A percentile compares a stretch with the other conserved stretches of the same genome.
phyloP scores from a whole-genome alignment of 2,113 vertebrate genomes.

The Pelobates fuscus region DNA sequence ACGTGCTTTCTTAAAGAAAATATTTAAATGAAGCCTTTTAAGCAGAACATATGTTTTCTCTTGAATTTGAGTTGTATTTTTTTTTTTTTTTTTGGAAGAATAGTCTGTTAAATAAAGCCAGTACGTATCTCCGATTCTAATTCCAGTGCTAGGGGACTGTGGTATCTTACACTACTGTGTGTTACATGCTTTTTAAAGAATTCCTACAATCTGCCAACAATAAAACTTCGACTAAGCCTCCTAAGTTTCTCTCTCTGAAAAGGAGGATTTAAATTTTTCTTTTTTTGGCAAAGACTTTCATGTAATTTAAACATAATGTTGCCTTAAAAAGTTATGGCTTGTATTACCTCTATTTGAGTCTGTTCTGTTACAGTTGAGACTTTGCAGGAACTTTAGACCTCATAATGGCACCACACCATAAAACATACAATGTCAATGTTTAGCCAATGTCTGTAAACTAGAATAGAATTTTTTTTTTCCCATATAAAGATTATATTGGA shows the following conservation, averaged over 20 bases:
- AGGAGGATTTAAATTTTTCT: constrained; percentile 24
- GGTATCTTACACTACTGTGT: constrained; percentile 49
- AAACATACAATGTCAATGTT: background rate
- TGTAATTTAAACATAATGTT: constrained; percentile 44
- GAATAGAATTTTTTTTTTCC: background rate
- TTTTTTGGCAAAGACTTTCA: constrained; percentile 48
- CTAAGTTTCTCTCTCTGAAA: constrained; percentile 32
- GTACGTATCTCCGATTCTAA: constrained; percentile 44
- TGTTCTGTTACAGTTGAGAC: background rate
- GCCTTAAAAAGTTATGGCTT: constrained; percentile 48
- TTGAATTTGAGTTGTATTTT: constrained; percentile 44
- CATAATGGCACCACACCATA: background rate
- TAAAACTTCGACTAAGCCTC: constrained; percentile 22
- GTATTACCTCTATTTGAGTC: constrained; percentile 52
- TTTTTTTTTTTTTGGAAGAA: background rate
- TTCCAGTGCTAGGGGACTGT: constrained; percentile 39
- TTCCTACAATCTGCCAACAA: constrained; percentile 42
- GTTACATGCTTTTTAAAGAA: constrained; percentile 47
- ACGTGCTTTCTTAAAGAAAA: constrained; percentile 52
- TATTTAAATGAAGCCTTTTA: constrained; percentile 47
- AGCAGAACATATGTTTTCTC: constrained; percentile 28
- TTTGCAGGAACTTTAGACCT: background rate
- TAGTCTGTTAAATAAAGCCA: constrained; percentile 49
- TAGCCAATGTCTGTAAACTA: background rate
- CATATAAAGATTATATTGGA: background rate